Percentiles rank a stretch among this genome's conserved stretches.
Evolutionary conservation across 2,113 vertebrate species (phyloP).

Genomic region (Vanacampus margaritifer): DNA sequence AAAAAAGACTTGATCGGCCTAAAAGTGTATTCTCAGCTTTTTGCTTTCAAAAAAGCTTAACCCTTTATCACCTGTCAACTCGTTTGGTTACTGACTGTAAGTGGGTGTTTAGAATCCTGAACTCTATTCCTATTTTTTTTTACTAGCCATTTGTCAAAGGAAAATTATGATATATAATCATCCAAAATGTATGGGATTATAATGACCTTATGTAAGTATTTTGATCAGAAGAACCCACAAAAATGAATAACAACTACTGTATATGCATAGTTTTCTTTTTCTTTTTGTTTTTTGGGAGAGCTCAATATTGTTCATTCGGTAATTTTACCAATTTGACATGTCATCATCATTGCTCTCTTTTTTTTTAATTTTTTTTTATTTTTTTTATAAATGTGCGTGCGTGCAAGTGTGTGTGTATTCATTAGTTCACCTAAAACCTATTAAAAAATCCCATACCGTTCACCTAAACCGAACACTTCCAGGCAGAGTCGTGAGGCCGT

Average conservation of each 20-base stretch:
- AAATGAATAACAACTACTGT: neutral
- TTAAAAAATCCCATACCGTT: too few species aligned
- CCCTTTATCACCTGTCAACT: neutral
- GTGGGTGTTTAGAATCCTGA: neutral
- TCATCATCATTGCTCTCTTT: too few species aligned
- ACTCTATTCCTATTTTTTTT: neutral
- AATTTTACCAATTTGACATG: too few species aligned
- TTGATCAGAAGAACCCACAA: neutral
- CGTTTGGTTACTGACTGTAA: neutral
- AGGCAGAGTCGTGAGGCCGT: too few species aligned
- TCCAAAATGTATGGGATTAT: neutral
- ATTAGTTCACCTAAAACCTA: too few species aligned
- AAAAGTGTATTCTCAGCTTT: conserved; percentile 48
- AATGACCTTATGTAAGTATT: neutral
- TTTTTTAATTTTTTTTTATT: too few species aligned
- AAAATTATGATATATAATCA: neutral
- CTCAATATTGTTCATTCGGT: too few species aligned
- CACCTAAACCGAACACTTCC: too few species aligned
- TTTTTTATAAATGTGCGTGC: too few species aligned
- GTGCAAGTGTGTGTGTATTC: too few species aligned
- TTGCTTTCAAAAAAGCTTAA: conserved; percentile 27
- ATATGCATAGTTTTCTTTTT: conserved; percentile 18
- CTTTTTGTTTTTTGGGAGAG: too few species aligned
- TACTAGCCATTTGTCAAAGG: neutral
- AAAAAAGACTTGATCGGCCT: conserved; percentile 24